Conservation (phyloP, 2,113 vertebrate genomes). For the Syngnathus scovelli region DNA sequence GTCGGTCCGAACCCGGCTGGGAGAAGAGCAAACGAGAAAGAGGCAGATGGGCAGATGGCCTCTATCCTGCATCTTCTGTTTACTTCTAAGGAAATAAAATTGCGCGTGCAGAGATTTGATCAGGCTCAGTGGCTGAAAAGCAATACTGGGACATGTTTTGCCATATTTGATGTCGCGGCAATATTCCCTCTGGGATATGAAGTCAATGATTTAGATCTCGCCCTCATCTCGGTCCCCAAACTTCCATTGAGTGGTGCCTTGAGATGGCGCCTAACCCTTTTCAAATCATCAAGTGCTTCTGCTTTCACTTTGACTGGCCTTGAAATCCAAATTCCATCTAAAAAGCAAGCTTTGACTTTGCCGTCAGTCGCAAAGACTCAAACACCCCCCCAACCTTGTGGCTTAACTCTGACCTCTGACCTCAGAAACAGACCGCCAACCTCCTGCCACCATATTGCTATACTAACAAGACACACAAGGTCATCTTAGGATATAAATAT, state of each 20-base stretch:
- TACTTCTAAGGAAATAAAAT: constrained; percentile 54
- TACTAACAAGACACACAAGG: constrained; percentile 20
- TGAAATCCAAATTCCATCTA: too few species aligned
- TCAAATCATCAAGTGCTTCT: too few species aligned
- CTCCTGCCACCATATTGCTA: constrained; percentile 21
- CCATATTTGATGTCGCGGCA: constrained; percentile 23
- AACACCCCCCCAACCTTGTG: background rate
- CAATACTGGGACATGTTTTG: constrained; percentile 19
- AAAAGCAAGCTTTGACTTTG: constrained; percentile 8
- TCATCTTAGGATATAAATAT: too few species aligned
- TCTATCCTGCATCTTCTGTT: constrained; percentile 60
- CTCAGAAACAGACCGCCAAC: constrained; percentile 23
- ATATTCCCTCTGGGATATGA: constrained; percentile 25
- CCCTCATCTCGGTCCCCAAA: constrained; percentile 12
- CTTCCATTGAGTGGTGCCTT: constrained; percentile 9
- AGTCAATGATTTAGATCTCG: constrained; percentile 15
- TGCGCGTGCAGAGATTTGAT: constrained; percentile 32
- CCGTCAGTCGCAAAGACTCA: too few species aligned
- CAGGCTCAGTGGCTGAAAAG: constrained; percentile 30
- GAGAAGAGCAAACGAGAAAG: constrained; percentile 35
- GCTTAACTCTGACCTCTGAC: constrained; percentile 48
- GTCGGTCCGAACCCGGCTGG: constrained; percentile 32
- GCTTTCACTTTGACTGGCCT: too few species aligned
- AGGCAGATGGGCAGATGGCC: constrained; percentile 61
- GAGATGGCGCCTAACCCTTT: background rate